Evolutionary conservation across 2,888 invertebrate species (phyloP).

Genomic region (Noctua comes): DNA sequence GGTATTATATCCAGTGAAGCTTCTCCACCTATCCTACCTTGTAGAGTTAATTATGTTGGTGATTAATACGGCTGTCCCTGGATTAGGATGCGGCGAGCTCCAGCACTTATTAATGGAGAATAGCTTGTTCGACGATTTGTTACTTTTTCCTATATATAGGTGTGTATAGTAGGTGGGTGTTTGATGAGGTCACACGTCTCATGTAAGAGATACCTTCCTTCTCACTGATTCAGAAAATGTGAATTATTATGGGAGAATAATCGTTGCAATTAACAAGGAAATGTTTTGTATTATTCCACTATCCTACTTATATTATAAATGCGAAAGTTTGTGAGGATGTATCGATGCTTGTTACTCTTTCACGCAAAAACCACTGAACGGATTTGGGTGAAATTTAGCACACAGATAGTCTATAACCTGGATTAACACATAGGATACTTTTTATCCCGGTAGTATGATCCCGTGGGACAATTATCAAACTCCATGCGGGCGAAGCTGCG

Average conservation of each 20-base stretch:
- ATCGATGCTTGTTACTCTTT: no score
- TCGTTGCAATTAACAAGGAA: not conserved
- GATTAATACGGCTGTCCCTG: slow-evolving; percentile 69
- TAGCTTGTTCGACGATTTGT: slow-evolving; percentile 56
- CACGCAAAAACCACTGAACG: no score
- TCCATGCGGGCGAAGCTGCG: no score
- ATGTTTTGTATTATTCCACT: not conserved
- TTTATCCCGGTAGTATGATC: no score
- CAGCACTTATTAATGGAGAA: slow-evolving; percentile 61
- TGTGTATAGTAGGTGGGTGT: not conserved
- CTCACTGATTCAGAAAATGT: not conserved
- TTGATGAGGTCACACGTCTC: slow-evolving; percentile 5
- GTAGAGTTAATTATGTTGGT: slow-evolving; percentile 69
- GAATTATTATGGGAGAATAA: not conserved
- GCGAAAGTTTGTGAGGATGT: no score
- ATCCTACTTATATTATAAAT: no score
- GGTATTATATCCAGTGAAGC: not conserved
- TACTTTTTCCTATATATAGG: slow-evolving; percentile 38
- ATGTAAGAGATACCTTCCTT: not conserved
- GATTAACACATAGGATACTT: no score
- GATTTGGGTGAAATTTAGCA: no score
- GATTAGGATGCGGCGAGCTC: slow-evolving; percentile 67
- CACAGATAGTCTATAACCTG: no score
- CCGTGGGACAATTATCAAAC: no score
- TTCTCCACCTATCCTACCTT: not conserved